Conservation (phyloP, 1,140 invertebrate species). For the Oncopeltus fasciatus region DNA sequence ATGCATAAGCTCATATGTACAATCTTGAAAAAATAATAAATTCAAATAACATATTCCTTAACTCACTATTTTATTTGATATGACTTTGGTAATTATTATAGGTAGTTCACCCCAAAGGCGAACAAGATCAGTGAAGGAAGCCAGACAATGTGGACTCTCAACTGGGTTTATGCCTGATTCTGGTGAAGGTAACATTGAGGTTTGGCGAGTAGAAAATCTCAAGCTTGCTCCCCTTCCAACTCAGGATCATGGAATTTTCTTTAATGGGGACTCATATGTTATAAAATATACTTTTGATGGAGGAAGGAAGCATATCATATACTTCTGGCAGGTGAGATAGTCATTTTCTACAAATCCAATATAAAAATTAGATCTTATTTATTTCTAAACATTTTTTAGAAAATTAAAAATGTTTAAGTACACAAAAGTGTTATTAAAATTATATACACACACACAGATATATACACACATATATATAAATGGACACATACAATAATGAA, state of each 20-base stretch:
- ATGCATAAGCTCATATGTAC: too few relatives aligned
- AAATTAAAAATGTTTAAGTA: too few relatives aligned
- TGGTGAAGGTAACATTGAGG: constrained; percentile 40
- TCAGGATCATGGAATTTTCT: constrained; percentile 46
- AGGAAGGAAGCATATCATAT: constrained; percentile 43
- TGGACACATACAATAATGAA: too few relatives aligned
- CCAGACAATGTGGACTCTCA: constrained; percentile 27
- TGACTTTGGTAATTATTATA: not conserved
- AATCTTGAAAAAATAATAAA: too few relatives aligned
- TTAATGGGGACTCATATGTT: constrained; percentile 62
- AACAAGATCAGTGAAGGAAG: constrained; percentile 11
- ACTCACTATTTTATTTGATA: too few relatives aligned
- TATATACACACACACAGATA: too few relatives aligned
- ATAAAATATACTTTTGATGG: constrained; percentile 52
- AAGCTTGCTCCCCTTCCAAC: constrained; percentile 39
- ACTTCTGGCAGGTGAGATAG: constrained; percentile 61
- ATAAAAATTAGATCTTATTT: too few relatives aligned
- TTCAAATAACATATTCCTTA: too few relatives aligned
- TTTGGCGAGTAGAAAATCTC: constrained; percentile 38
- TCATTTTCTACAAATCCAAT: too few relatives aligned
- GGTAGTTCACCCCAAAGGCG: not conserved
- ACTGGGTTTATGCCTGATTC: constrained; percentile 59
- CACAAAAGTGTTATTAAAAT: too few relatives aligned
- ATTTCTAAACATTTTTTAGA: too few relatives aligned
- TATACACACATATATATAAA: too few relatives aligned